phyloP scores from a whole-genome alignment of 2,113 vertebrate species.

The Amphiprion percula region DNA sequence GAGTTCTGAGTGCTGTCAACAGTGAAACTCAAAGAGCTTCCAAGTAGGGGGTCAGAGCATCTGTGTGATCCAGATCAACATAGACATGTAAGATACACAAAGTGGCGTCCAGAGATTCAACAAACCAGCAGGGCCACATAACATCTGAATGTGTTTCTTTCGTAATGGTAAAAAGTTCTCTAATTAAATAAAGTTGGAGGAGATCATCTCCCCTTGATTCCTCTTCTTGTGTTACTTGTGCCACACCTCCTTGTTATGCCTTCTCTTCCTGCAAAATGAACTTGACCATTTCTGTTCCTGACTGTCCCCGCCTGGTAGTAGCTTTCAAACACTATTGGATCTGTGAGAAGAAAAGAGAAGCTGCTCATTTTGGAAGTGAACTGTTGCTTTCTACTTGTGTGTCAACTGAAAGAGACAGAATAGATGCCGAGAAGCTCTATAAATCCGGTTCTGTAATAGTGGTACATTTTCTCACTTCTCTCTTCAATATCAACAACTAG shows the following conservation, averaged over 20 bases:
- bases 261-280: constrained; percentile 53
- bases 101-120: not conserved
- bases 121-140: not conserved
- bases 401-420: constrained; percentile 1
- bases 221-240: not conserved
- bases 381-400: not conserved
- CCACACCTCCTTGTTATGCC: constrained; percentile 86
- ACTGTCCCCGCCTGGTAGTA: constrained; percentile 75
- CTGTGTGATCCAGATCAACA: constrained; percentile 20
- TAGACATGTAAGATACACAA: constrained; percentile 1
- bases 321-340: constrained; percentile 88
- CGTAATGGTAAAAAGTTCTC: no score
- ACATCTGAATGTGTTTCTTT: not conserved
- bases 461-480: constrained; percentile 9
- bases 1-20: constrained; percentile 25
- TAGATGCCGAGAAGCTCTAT: not conserved
- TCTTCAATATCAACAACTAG: not conserved
- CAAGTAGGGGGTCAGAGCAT: constrained; percentile 46
- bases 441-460: not conserved
- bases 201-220: not conserved
- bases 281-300: constrained; percentile 52
- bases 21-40: constrained; percentile 10
- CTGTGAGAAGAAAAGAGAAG: constrained; percentile 74
- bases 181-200: not conserved
- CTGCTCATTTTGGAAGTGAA: constrained; percentile 15